Percentiles rank a stretch among this genome's conserved stretches.
phyloP scores from a whole-genome alignment of 2,797 vertebrate species.

The Silurus aristotelis region DNA sequence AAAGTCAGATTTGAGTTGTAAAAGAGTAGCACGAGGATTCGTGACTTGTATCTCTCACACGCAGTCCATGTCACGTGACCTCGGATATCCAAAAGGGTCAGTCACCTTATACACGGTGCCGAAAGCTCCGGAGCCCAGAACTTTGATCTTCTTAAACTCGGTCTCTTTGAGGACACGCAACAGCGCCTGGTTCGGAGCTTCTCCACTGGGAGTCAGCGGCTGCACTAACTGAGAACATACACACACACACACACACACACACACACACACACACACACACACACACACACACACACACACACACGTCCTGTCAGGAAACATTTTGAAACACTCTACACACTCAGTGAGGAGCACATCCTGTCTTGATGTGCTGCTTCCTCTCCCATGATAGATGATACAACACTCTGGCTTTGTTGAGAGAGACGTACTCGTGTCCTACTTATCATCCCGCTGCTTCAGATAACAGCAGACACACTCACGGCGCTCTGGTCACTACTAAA shows the following conservation, averaged over 20 bases:
- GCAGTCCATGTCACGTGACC: not conserved
- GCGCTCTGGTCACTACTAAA: not conserved
- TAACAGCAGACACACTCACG: not conserved
- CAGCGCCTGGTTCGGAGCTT: slow-evolving; percentile 96
- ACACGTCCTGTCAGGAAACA: not conserved
- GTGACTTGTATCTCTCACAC: not conserved
- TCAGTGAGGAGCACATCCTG: slow-evolving; percentile 33
- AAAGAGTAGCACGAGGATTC: no score
- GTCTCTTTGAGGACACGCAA: slow-evolving; percentile 95
- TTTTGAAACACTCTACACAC: not conserved
- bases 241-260: slow-evolving; percentile 45
- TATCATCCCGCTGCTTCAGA: not conserved
- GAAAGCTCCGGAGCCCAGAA: slow-evolving; percentile 95
- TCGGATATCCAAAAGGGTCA: slow-evolving; percentile 18
- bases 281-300: slow-evolving; percentile 37
- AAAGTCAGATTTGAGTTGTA: not conserved
- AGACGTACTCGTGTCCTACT: not conserved
- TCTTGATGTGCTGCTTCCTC: slow-evolving; percentile 38
- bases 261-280: slow-evolving; percentile 39
- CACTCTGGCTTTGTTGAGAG: slow-evolving; percentile 10
- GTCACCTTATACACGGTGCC: slow-evolving; percentile 96
- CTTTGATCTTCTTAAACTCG: slow-evolving; percentile 96
- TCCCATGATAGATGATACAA: slow-evolving; percentile 10
- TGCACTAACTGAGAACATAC: slow-evolving; percentile 83
- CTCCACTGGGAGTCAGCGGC: slow-evolving; percentile 93